Conservation (phyloP, 2,113 vertebrate species). For the Gambusia affinis region DNA sequence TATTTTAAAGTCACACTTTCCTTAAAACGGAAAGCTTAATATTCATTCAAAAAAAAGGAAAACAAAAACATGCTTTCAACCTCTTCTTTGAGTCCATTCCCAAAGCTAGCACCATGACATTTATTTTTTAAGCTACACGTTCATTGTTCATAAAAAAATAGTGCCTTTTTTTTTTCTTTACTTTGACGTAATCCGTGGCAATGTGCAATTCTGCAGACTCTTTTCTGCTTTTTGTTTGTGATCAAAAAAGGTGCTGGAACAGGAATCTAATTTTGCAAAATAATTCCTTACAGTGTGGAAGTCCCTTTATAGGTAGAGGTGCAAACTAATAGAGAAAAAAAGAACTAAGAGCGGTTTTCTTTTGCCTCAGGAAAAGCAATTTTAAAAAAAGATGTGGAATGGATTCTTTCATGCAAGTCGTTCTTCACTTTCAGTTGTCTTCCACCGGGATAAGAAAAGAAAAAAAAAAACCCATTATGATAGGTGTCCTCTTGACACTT, state of each 20-base stretch:
- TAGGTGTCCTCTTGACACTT: conserved; percentile 82
- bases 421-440: conserved; percentile 76
- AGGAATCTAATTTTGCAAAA: conserved; percentile 87
- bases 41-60: conserved; percentile 81
- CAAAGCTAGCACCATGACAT: conserved; percentile 88
- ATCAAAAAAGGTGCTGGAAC: conserved; percentile 87
- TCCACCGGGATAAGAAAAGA: conserved; percentile 56
- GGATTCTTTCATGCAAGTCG: conserved; percentile 81
- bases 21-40: conserved; percentile 88
- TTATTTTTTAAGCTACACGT: conserved; percentile 85
- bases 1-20: conserved; percentile 82
- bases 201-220: conserved; percentile 87
- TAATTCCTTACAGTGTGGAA: conserved; percentile 88
- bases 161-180: conserved; percentile 87
- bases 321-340: conserved; percentile 82
- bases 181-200: conserved; percentile 88
- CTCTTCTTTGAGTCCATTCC: conserved; percentile 84
- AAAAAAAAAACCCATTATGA: conserved; percentile 71
- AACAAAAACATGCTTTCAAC: conserved; percentile 81
- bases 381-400: conserved; percentile 73
- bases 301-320: conserved; percentile 86
- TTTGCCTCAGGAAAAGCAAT: conserved; percentile 66
- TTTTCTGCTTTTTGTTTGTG: conserved; percentile 85
- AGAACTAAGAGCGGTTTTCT: conserved; percentile 78
- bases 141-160: conserved; percentile 89